These are phyloP conservation scores for Holothuria scabra DNA, from an alignment of 53 echinoderm and acorn worm genomes.

Conservation along the genomic window DNA sequence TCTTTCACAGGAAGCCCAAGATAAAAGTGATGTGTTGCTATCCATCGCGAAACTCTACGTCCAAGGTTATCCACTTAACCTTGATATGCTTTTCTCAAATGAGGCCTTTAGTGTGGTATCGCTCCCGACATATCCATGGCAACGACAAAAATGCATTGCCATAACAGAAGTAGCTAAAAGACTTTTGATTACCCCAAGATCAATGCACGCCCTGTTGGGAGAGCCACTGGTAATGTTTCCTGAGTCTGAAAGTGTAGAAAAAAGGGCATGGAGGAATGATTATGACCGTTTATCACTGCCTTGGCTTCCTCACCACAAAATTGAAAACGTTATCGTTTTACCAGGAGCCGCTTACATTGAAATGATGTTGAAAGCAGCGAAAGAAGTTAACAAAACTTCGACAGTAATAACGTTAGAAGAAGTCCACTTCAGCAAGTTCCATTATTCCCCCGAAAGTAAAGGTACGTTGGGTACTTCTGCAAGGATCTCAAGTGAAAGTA, in stretches of 20 bases:
- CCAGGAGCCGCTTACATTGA: slow-evolving; percentile 79
- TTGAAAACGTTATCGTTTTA: slow-evolving; percentile 65
- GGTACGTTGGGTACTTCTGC: slow-evolving; percentile 58
- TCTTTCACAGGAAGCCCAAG: slow-evolving; percentile 22
- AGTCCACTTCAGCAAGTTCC: slow-evolving; percentile 63
- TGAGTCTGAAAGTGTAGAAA: background rate
- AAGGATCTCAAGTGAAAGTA: background rate
- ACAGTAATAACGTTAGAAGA: background rate
- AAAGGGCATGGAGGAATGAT: slow-evolving; percentile 60
- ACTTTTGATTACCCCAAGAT: background rate
- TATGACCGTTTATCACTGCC: slow-evolving; percentile 53
- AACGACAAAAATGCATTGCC: slow-evolving; percentile 55
- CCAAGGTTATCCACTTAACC: slow-evolving; percentile 29
- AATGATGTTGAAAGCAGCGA: slow-evolving; percentile 59
- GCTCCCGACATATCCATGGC: slow-evolving; percentile 79
- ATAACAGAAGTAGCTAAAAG: background rate
- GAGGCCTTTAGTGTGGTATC: slow-evolving; percentile 35
- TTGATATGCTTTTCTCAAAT: slow-evolving; percentile 35
- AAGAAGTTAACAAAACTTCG: background rate
- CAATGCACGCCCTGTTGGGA: slow-evolving; percentile 1
- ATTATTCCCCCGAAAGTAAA: slow-evolving; percentile 58
- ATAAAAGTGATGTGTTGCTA: slow-evolving; percentile 45
- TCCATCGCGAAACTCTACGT: slow-evolving; percentile 59
- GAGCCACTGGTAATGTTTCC: background rate
- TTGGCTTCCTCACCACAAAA: slow-evolving; percentile 72